Percentiles rank a stretch among this genome's conserved stretches.
phyloP scores from a whole-genome alignment of 2,113 vertebrate genomes.

The Carassius carassius region DNA sequence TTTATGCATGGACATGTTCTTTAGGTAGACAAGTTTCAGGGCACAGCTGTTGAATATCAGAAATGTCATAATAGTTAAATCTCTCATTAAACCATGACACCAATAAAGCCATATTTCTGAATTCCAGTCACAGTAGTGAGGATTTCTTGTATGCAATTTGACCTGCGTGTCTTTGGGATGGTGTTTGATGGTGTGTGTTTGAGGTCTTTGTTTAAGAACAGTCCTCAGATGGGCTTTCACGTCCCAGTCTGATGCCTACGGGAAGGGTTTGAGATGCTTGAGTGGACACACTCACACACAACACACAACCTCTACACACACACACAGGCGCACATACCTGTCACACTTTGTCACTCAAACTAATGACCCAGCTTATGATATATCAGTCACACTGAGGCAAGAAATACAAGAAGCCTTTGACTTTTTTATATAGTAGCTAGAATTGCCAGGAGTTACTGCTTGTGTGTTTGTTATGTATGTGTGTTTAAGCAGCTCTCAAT shows the following conservation, averaged over 20 bases:
- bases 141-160: not conserved
- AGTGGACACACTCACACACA: constrained; percentile 19
- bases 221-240: constrained; percentile 39
- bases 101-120: not conserved
- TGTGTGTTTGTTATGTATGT: not conserved
- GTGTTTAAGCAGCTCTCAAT: not conserved
- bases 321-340: not conserved
- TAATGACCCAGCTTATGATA: constrained; percentile 40
- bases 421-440: constrained; percentile 21
- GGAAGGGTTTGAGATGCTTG: constrained; percentile 49
- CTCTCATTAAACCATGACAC: constrained; percentile 12
- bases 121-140: not conserved
- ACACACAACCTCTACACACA: constrained; percentile 37
- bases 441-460: not conserved
- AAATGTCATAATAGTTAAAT: not conserved
- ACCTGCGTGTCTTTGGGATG: constrained; percentile 5
- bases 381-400: constrained; percentile 26
- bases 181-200: constrained; percentile 14
- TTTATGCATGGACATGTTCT: not conserved
- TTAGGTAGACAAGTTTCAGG: not conserved
- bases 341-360: constrained; percentile 40
- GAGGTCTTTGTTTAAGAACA: constrained; percentile 33
- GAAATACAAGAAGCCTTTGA: constrained; percentile 13
- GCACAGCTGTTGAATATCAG: not conserved
- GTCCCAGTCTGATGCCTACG: constrained; percentile 36